Conservation (phyloP, 2,113 vertebrate species). For the Poeciliopsis turrubarensis region DNA sequence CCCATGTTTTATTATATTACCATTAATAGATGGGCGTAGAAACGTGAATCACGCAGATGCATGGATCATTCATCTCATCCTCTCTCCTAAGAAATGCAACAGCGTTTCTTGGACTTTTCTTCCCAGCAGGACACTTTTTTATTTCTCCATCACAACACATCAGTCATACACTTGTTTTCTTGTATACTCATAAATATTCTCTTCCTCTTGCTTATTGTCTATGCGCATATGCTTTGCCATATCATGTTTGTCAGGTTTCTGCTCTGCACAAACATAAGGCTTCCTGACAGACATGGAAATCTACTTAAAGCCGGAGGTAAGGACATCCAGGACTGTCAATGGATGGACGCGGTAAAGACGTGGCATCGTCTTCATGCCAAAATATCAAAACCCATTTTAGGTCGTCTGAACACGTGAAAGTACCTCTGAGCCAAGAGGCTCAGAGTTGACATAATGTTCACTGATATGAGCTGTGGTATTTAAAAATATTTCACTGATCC, state of each 20-base stretch:
- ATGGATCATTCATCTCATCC: background rate
- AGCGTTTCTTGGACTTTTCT: background rate
- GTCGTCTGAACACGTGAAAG: background rate
- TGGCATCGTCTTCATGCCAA: background rate
- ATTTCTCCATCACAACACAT: background rate
- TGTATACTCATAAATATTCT: background rate
- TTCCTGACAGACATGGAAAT: background rate
- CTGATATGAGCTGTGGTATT: no score
- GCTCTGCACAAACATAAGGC: background rate
- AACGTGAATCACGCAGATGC: background rate
- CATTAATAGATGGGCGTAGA: background rate
- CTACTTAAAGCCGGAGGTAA: background rate
- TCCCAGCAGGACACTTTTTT: background rate
- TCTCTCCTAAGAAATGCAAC: background rate
- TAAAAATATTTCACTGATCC: no score
- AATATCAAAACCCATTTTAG: background rate
- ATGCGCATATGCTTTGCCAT: background rate
- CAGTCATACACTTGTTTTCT: background rate
- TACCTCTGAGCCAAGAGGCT: background rate
- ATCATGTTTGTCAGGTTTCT: background rate
- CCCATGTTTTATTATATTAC: background rate
- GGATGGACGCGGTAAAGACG: background rate
- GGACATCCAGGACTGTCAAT: background rate
- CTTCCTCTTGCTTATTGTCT: background rate
- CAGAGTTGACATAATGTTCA: background rate